Evolutionary conservation across 2,113 vertebrate genomes (phyloP).

Genomic region (Arizona elegans): DNA sequence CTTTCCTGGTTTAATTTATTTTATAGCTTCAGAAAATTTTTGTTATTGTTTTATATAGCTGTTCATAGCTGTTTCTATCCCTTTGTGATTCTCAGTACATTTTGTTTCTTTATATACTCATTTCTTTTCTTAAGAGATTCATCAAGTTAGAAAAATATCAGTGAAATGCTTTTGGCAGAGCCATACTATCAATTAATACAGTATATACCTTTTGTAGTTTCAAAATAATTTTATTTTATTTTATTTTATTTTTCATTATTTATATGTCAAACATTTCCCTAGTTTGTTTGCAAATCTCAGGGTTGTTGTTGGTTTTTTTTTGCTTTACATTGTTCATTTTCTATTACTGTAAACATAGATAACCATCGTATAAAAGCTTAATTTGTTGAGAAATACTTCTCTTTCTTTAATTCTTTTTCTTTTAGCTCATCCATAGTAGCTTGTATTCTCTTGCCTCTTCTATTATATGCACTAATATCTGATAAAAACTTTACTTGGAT

Average conservation of each 20-base stretch:
- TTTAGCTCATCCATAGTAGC: background rate
- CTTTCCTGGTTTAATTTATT: background rate
- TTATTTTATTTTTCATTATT: background rate
- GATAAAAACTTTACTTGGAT: background rate
- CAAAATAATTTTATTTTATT: background rate
- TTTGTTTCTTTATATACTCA: background rate
- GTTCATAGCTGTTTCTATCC: background rate
- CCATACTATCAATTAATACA: background rate
- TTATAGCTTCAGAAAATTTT: background rate
- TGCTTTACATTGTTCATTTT: background rate
- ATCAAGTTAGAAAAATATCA: background rate
- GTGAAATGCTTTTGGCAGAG: background rate
- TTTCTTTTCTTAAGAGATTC: background rate
- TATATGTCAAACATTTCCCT: background rate
- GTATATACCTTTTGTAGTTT: background rate
- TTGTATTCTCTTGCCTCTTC: background rate
- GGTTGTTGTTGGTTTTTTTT: background rate
- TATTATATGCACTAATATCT: background rate
- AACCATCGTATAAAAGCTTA: background rate
- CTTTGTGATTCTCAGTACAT: background rate
- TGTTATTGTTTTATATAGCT: background rate
- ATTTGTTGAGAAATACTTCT: background rate
- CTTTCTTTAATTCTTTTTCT: background rate
- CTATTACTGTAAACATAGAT: background rate
- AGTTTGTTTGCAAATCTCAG: background rate